Evolutionary conservation across 2,888 invertebrate species (phyloP).

Genomic region (Xylota segnis): DNA sequence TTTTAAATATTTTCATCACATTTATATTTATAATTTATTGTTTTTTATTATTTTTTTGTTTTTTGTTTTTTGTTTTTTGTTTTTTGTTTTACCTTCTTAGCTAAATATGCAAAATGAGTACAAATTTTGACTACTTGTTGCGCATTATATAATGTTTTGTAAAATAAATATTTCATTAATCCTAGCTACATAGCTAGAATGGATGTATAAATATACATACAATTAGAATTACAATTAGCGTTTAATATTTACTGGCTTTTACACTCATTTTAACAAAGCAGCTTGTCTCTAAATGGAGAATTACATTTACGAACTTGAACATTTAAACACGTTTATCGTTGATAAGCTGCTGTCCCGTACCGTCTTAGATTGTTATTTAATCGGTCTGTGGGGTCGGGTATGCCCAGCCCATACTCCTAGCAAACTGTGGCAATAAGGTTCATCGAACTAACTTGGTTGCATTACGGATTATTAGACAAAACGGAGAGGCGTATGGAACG

Average conservation of each 20-base stretch:
- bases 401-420: neutral
- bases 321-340: conserved; percentile 50
- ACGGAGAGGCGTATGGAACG: neutral
- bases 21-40: conserved; percentile 54
- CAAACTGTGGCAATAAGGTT: conserved; percentile 5
- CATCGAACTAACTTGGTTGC: conserved; percentile 57
- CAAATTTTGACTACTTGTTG: conserved; percentile 70
- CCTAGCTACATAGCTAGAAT: conserved; percentile 70
- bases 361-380: no score
- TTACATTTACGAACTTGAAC: conserved; percentile 48
- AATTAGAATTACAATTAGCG: conserved; percentile 41
- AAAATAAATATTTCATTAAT: conserved; percentile 75
- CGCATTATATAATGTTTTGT: conserved; percentile 54
- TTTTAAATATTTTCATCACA: conserved; percentile 60
- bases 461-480: conserved; percentile 50
- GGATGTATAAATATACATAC: conserved; percentile 45
- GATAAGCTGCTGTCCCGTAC: conserved; percentile 30
- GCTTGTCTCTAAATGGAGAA: conserved; percentile 43
- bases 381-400: no score
- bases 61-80: conserved; percentile 36
- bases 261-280: conserved; percentile 49
- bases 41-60: conserved; percentile 32
- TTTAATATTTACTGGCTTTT: conserved; percentile 25
- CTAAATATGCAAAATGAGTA: conserved; percentile 69
- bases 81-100: conserved; percentile 38